phyloP scores from a whole-genome alignment of 2,797 vertebrate genomes.

The Myotis daubentonii region DNA sequence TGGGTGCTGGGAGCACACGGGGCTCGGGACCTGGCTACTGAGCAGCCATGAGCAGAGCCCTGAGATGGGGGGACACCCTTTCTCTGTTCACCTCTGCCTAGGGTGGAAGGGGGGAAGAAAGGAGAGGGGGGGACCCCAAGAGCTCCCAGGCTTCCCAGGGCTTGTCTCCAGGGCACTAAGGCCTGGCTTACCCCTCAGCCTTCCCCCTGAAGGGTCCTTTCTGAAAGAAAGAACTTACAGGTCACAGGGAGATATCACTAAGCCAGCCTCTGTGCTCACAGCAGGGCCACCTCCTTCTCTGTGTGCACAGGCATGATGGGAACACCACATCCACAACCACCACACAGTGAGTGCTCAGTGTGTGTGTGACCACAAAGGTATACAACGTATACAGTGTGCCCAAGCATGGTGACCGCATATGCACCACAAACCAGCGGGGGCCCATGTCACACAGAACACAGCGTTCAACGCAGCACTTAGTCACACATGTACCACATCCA shows the following conservation, averaged over 20 bases:
- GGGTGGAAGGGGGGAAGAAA: neutral
- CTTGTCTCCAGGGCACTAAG: neutral
- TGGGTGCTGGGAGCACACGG: neutral
- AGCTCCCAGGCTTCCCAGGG: neutral
- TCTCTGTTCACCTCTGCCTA: neutral
- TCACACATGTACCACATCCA: neutral
- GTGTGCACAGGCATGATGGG: neutral
- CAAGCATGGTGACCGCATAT: neutral
- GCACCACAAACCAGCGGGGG: neutral
- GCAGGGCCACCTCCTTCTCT: neutral
- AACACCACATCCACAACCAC: neutral
- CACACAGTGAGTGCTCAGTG: fast-evolving
- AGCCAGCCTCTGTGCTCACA: neutral
- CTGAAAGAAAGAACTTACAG: neutral
- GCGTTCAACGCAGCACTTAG: neutral
- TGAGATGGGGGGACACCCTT: neutral
- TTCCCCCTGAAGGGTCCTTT: neutral
- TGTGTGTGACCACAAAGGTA: neutral
- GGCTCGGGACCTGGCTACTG: neutral
- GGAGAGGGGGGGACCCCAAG: neutral
- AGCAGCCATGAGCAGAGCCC: neutral
- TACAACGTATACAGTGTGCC: fast-evolving
- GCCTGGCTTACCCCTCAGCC: neutral
- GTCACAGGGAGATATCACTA: neutral
- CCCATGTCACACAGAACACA: neutral